A percentile compares a stretch with the other conserved stretches of the same genome.
These are phyloP conservation scores for Mallotus villosus DNA, from an alignment of 2,797 vertebrate genomes.

Conservation along the genomic window DNA sequence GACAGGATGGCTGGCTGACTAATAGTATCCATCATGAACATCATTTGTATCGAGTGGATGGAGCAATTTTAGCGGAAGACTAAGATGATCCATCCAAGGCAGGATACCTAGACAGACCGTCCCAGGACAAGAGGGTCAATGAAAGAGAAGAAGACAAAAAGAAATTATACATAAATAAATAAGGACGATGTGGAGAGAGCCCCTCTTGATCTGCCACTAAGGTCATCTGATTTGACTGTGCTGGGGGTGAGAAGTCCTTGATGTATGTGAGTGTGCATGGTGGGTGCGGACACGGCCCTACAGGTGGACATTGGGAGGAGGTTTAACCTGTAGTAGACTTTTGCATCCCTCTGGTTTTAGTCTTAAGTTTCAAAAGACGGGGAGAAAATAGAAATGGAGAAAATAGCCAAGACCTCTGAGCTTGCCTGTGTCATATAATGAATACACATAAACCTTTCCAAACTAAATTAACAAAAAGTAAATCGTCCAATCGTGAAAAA, in stretches of 20 bases:
- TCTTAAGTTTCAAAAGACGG: no score
- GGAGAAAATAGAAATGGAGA: no score
- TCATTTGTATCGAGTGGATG: conserved; percentile 69
- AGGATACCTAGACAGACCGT: conserved; percentile 52
- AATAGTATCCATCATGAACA: conserved; percentile 68
- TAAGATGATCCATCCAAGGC: conserved; percentile 64
- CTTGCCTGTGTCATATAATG: no score
- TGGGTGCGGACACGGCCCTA: conserved; percentile 64
- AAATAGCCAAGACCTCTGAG: no score
- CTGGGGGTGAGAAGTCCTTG: conserved; percentile 54
- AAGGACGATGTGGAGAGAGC: conserved; percentile 2
- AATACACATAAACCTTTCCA: no score
- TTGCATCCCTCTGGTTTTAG: background rate
- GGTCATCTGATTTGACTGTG: conserved; percentile 73
- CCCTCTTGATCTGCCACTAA: conserved; percentile 64
- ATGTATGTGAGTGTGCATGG: conserved; percentile 77
- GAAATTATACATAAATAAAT: conserved; percentile 33
- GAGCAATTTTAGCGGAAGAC: conserved; percentile 61
- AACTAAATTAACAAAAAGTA: no score
- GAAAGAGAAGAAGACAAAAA: conserved; percentile 43
- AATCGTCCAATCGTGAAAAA: no score
- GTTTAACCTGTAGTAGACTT: conserved; percentile 33
- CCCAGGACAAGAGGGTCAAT: conserved; percentile 54
- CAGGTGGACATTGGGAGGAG: conserved; percentile 65
- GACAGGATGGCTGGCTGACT: conserved; percentile 43